Percentiles rank a stretch among this genome's conserved stretches.
Evolutionary conservation across 2,113 vertebrate genomes (phyloP).

Genomic region (Capricornis sumatraensis): DNA sequence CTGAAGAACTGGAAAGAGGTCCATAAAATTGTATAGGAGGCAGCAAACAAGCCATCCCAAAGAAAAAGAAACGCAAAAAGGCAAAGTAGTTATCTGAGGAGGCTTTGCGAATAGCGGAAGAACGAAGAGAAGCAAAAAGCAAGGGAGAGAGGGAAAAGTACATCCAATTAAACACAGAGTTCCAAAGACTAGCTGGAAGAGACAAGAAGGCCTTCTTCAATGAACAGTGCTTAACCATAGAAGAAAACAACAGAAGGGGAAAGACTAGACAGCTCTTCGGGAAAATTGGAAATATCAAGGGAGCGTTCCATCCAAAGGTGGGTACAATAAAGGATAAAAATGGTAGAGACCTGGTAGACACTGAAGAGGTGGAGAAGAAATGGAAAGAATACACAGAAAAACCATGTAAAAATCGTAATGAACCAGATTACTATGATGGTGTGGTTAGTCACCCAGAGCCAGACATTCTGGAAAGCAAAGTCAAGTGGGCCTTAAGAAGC

Average conservation of each 20-base stretch:
- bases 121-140: not conserved
- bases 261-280: not conserved
- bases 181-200: not conserved
- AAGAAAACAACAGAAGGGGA: not conserved
- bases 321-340: not conserved
- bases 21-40: not conserved
- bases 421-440: not conserved
- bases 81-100: not conserved
- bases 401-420: not conserved
- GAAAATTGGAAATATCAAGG: not conserved
- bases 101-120: rapidly evolving
- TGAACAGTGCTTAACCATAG: not conserved
- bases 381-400: not conserved
- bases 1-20: not conserved
- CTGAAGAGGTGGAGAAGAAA: not conserved
- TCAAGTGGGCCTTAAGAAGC: not conserved
- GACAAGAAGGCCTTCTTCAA: not conserved
- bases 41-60: not conserved
- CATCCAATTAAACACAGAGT: not conserved
- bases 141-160: not conserved
- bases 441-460: not conserved
- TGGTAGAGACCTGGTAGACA: not conserved
- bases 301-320: not conserved
- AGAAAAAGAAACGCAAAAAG: not conserved
- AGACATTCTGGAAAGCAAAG: not conserved